Conservation (phyloP, 2,888 invertebrate genomes). For the Diarsia mendica region DNA sequence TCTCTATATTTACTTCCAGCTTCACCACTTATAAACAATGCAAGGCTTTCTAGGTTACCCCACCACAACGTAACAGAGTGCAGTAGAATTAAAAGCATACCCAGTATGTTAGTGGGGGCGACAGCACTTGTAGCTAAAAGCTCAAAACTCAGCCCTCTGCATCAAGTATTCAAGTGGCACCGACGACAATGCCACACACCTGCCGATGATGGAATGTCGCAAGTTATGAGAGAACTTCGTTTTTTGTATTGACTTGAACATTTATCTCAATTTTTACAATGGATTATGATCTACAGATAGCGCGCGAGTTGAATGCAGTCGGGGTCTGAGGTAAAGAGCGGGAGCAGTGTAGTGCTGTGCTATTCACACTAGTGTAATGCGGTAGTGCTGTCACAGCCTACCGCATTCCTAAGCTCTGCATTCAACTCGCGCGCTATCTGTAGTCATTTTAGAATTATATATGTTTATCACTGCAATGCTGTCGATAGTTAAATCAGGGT, state of each 20-base stretch:
- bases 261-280: background rate
- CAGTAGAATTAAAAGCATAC: slow-evolving; percentile 45
- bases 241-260: background rate
- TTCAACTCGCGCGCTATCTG: no score
- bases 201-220: slow-evolving; percentile 72
- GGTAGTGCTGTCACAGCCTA: no score
- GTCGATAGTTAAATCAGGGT: no score
- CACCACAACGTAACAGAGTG: slow-evolving; percentile 12
- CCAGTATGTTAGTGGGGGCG: slow-evolving; percentile 64
- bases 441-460: background rate
- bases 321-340: no score
- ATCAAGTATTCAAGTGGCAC: slow-evolving; percentile 87
- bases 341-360: no score
- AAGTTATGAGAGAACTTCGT: slow-evolving; percentile 57
- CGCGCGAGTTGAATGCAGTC: no score
- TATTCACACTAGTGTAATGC: no score
- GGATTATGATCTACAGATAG: no score
- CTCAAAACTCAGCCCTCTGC: slow-evolving; percentile 84
- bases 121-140: slow-evolving; percentile 76
- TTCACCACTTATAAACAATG: slow-evolving; percentile 2
- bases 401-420: no score
- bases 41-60: slow-evolving; percentile 25
- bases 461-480: no score
- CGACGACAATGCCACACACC: slow-evolving; percentile 87
- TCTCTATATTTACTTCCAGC: background rate